Evolutionary conservation across 2,113 vertebrate species (phyloP).

Genomic region (Delphinapterus leucas): DNA sequence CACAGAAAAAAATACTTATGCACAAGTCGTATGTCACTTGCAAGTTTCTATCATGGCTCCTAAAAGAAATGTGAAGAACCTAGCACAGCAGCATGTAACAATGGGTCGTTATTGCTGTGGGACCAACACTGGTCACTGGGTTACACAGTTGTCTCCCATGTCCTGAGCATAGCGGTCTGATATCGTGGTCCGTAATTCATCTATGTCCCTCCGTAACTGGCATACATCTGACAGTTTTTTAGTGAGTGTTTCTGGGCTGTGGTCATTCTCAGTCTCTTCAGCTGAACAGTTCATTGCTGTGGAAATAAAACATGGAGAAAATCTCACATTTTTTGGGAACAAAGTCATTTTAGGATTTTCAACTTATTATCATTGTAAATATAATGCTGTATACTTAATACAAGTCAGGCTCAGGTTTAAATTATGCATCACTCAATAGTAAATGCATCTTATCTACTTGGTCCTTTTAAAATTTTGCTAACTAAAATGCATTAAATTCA

Average conservation of each 20-base stretch:
- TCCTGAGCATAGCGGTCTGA: slow-evolving; percentile 93
- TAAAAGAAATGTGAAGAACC: slow-evolving; percentile 71
- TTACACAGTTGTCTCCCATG: slow-evolving; percentile 92
- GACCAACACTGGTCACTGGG: slow-evolving; percentile 84
- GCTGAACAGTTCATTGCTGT: slow-evolving; percentile 87
- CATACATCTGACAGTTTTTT: slow-evolving; percentile 89
- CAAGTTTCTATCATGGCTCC: slow-evolving; percentile 77
- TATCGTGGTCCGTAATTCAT: slow-evolving; percentile 91
- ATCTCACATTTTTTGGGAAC: slow-evolving; percentile 12
- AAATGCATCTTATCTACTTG: neutral
- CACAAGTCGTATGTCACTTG: neutral
- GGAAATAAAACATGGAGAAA: slow-evolving; percentile 59
- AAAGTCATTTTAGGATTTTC: slow-evolving; percentile 17
- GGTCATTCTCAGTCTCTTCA: slow-evolving; percentile 88
- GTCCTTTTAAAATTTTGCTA: slow-evolving; percentile 13
- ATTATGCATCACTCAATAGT: neutral
- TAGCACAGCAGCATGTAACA: slow-evolving; percentile 78
- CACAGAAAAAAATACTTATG: neutral
- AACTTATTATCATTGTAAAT: neutral
- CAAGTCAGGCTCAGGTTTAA: neutral
- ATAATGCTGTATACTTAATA: neutral
- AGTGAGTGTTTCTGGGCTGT: slow-evolving; percentile 85
- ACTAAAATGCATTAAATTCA: slow-evolving; percentile 6
- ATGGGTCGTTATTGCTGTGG: slow-evolving; percentile 58
- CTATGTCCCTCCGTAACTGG: slow-evolving; percentile 92